Evolutionary conservation across 2,797 vertebrate species (phyloP).

Genomic region (Pelodytes ibericus): DNA sequence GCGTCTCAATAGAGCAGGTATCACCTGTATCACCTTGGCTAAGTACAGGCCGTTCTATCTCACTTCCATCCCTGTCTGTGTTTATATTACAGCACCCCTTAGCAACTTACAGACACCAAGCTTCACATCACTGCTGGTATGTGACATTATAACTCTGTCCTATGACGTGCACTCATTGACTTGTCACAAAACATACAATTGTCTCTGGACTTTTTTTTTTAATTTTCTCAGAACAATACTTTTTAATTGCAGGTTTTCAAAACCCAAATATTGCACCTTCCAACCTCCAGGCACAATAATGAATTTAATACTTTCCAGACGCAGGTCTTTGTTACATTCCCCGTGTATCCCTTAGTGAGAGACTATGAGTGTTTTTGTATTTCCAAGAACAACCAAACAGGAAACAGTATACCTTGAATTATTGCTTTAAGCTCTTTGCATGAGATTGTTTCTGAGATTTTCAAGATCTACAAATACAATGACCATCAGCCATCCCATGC

Average conservation of each 20-base stretch:
- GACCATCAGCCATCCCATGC: no score
- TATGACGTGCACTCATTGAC: conserved; percentile 7
- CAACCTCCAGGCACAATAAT: no score
- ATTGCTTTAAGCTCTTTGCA: no score
- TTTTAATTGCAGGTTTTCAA: neutral
- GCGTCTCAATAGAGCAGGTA: neutral
- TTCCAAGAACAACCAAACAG: no score
- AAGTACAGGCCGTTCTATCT: neutral
- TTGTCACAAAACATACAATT: conserved; percentile 22
- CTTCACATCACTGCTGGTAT: conserved; percentile 36
- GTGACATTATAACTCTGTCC: conserved; percentile 19
- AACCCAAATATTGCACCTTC: neutral
- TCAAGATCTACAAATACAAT: no score
- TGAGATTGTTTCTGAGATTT: no score
- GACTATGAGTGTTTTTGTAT: no score
- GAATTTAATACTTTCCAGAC: no score
- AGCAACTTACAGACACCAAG: conserved; percentile 28
- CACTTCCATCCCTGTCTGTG: conserved; percentile 3
- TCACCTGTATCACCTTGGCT: neutral
- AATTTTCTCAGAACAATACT: neutral
- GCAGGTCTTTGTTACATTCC: no score
- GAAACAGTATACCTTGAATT: no score
- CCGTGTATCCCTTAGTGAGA: no score
- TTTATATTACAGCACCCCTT: conserved; percentile 36
- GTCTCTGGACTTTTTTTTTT: neutral